These are phyloP conservation scores for Cherax quadricarinatus DNA, from an alignment of 1,140 invertebrate genomes.

Conservation along the genomic window DNA sequence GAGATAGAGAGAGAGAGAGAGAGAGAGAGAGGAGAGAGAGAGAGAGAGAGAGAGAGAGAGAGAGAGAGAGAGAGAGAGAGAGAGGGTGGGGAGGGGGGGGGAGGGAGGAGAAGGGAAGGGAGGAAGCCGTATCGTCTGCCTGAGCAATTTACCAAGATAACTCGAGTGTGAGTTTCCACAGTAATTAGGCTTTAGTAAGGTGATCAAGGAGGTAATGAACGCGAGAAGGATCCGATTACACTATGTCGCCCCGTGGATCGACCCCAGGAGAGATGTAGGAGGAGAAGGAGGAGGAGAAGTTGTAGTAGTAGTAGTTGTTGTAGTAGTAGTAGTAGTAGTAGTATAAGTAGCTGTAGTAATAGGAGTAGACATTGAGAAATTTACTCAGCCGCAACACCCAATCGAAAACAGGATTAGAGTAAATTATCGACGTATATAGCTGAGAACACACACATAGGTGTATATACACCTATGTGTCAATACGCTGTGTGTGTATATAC, in stretches of 20 bases:
- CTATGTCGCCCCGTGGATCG: background rate
- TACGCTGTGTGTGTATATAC: too few species aligned
- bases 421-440: too few species aligned
- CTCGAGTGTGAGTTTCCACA: slow-evolving; percentile 14
- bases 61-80: too few species aligned
- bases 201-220: background rate
- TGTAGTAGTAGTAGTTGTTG: background rate
- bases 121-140: background rate
- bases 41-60: too few species aligned
- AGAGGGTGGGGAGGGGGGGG: background rate
- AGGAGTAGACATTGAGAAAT: background rate
- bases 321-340: background rate
- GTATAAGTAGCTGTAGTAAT: too few species aligned
- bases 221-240: slow-evolving; percentile 11
- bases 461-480: too few species aligned
- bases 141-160: background rate
- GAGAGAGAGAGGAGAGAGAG: background rate
- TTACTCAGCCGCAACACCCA: too few species aligned
- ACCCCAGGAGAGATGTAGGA: background rate
- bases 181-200: slow-evolving; percentile 15
- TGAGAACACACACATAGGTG: too few species aligned
- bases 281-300: background rate
- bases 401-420: too few species aligned
- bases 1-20: background rate
- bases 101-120: background rate